Evolutionary conservation across 2,888 invertebrate genomes (phyloP).

Genomic region (Tribolium freemani): DNA sequence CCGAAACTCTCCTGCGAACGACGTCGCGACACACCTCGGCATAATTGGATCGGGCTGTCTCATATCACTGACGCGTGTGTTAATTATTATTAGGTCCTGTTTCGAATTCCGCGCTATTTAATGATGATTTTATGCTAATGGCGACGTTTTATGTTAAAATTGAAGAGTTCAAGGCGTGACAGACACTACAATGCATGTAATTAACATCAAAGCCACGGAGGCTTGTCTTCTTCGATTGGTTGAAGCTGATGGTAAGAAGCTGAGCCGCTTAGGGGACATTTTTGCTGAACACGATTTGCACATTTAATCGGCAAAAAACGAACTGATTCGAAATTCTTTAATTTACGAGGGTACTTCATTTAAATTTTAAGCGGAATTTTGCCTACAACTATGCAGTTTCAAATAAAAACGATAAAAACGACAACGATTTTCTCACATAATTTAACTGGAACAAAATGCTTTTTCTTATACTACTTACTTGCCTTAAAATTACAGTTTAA

Average conservation of each 20-base stretch:
- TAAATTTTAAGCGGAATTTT: not conserved
- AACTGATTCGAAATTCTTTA: not conserved
- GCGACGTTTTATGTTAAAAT: constrained; percentile 50
- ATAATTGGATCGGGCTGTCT: constrained; percentile 54
- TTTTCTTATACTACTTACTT: too few species aligned
- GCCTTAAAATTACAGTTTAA: too few species aligned
- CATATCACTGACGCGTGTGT: constrained; percentile 49
- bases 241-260: not conserved
- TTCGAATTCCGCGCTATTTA: constrained; percentile 55
- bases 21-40: constrained; percentile 53
- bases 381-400: not conserved
- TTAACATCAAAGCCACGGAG: constrained; percentile 14
- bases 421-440: not conserved
- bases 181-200: constrained; percentile 29
- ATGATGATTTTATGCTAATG: constrained; percentile 57
- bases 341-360: not conserved
- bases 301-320: not conserved
- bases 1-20: constrained; percentile 48
- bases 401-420: too few species aligned
- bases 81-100: constrained; percentile 54
- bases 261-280: constrained; percentile 1
- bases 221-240: not conserved
- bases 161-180: constrained; percentile 46
- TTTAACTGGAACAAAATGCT: not conserved
- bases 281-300: not conserved